These are phyloP conservation scores for Fratercula arctica DNA, from an alignment of 2,797 vertebrate genomes.

Conservation along the genomic window DNA sequence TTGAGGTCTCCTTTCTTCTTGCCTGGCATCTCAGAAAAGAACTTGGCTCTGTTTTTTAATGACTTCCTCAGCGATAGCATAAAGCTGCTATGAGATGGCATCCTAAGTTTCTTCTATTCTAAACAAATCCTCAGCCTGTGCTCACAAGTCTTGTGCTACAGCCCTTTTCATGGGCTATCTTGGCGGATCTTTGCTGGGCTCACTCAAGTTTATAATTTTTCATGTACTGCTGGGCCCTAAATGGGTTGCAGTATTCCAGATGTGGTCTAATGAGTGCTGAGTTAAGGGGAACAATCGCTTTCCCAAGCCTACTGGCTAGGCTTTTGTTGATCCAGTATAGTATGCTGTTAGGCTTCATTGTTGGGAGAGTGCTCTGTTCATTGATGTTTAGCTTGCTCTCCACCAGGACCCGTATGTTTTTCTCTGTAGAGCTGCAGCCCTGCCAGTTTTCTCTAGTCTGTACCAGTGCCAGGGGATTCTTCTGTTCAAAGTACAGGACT, in stretches of 20 bases:
- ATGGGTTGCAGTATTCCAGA: rapidly evolving
- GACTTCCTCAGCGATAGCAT: not conserved
- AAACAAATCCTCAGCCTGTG: not conserved
- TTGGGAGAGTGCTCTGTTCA: not conserved
- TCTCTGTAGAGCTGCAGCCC: not conserved
- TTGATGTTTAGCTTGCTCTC: not conserved
- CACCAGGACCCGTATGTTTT: not conserved
- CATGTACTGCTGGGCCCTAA: not conserved
- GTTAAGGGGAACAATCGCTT: not conserved
- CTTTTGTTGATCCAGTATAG: not conserved
- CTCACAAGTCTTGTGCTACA: not conserved
- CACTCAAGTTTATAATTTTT: not conserved
- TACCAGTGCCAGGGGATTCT: not conserved
- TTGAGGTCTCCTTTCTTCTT: not conserved
- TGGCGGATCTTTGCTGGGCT: not conserved
- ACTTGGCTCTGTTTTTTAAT: not conserved
- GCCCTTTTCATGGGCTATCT: not conserved
- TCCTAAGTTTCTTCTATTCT: not conserved
- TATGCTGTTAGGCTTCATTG: not conserved
- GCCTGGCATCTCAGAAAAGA: not conserved
- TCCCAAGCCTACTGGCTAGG: not conserved
- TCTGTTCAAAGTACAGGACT: not conserved
- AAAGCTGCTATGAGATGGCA: not conserved
- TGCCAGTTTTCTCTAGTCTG: not conserved
- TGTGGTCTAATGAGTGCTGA: not conserved